phyloP scores from a whole-genome alignment of 2,888 invertebrate species.

The Xanthorhoe designata region DNA sequence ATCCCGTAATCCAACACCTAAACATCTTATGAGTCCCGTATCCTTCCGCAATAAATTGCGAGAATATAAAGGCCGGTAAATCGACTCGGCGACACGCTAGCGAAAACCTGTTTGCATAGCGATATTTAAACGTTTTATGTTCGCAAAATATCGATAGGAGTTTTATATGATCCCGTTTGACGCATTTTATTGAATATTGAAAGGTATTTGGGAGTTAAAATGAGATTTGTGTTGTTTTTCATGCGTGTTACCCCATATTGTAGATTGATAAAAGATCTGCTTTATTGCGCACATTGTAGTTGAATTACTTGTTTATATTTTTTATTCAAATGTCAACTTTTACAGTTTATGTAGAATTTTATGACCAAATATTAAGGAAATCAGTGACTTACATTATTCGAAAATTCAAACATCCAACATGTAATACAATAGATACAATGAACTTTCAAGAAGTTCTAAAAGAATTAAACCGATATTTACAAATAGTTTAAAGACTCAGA shows the following conservation, averaged over 20 bases:
- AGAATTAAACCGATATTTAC: neutral
- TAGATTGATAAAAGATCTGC: conserved; percentile 55
- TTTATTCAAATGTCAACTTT: neutral
- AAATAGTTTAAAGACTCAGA: neutral
- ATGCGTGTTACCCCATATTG: conserved; percentile 65
- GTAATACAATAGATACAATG: neutral
- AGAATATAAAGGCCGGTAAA: conserved; percentile 55
- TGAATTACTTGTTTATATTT: neutral
- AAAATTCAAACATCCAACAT: neutral
- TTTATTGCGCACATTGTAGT: conserved; percentile 1
- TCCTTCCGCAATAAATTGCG: conserved; percentile 48
- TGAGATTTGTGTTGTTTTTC: conserved; percentile 75
- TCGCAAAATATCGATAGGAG: conserved; percentile 59
- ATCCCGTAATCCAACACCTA: conserved; percentile 24
- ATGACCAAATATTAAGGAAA: too few species aligned
- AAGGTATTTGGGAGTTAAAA: conserved; percentile 75
- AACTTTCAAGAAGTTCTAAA: neutral
- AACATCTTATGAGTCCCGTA: conserved; percentile 32
- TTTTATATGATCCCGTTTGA: conserved; percentile 72
- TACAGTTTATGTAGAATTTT: neutral
- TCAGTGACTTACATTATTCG: neutral
- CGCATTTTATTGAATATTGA: conserved; percentile 78
- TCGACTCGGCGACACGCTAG: conserved; percentile 51
- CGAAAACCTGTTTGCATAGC: conserved; percentile 65
- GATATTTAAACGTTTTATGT: conserved; percentile 64